Base-by-base conservation (phyloP, 2,113 vertebrate genomes). In the Callopanchax toddi region DNA sequence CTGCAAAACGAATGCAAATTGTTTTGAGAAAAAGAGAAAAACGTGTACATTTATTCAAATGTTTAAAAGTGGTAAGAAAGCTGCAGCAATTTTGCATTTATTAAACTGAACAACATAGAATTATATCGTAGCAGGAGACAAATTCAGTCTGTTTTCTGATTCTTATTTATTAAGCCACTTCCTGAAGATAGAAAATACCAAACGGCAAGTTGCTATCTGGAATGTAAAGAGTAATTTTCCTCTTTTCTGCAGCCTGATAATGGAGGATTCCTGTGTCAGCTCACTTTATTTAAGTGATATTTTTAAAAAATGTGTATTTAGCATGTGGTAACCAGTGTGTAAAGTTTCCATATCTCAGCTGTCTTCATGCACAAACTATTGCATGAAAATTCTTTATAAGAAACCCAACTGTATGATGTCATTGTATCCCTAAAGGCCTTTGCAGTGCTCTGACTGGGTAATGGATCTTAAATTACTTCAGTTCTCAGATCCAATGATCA, bases 391-490 rank as follows among this genome's bases (percentile, higher is more conserved):
- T 12, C 6, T 45, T 49, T 32, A 20, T n/a, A n/a, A n/a, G n/a
- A 48, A 50, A 13, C 36, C 2, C 1, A 44, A 48, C 21, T 45
- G 4, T 45, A 10, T 53, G 40, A 52, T 65, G 45, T 48, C 25
- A 44, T 23, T 66, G 51, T 48, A 61, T 65, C 58, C 55, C 66
- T 8, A 0, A 50, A 74, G 53, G 52, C 63, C 44, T 36, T 43
- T 43, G 40, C 40, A 43, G 61, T 63, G 16, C 40, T 46, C 42
- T 54, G 65, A 66, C 76, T 50, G 70, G 50, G 32, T 65, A 60
- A 79, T 52, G 37, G 60, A 67, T 70, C 51, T 52, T 21, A 49
- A 66, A 77, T 68, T 39, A 59, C 22, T 60, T 51, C 68, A 53
- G 37, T 22, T 64, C 50, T 73, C 17, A 45, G 49, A 76, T 37